Conservation (phyloP, 2,113 vertebrate species). For the Phoenicopterus ruber region DNA sequence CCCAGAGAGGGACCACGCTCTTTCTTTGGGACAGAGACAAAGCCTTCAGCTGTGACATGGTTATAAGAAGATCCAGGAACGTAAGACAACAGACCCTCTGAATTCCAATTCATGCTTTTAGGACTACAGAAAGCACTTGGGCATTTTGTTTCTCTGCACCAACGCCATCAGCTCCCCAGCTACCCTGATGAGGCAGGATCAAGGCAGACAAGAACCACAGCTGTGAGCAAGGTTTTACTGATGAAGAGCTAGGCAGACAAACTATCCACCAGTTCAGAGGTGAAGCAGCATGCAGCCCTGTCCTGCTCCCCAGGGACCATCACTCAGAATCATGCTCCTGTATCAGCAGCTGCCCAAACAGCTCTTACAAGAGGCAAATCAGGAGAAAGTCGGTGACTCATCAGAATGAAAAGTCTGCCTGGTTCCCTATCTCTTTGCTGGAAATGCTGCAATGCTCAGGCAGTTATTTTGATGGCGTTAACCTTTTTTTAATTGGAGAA, state of each 20-base stretch:
- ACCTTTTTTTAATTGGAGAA: background rate
- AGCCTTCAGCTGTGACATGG: background rate
- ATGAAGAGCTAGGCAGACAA: background rate
- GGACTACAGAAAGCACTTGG: background rate
- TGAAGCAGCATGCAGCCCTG: background rate
- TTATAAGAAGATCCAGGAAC: background rate
- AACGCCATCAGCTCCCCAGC: background rate
- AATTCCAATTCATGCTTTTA: background rate
- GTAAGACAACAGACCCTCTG: background rate
- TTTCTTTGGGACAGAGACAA: background rate
- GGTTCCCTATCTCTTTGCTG: background rate
- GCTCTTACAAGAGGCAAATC: background rate
- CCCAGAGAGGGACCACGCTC: background rate
- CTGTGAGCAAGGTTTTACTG: background rate
- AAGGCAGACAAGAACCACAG: background rate
- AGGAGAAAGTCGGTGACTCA: slow-evolving; percentile 41
- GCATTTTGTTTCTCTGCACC: background rate
- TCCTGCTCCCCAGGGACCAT: background rate
- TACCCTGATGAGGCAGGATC: background rate
- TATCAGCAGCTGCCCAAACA: slow-evolving; percentile 33
- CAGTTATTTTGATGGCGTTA: background rate
- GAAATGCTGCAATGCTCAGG: background rate
- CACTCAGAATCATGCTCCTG: background rate
- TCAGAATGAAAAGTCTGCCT: slow-evolving; percentile 6
- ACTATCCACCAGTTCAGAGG: background rate